These are phyloP conservation scores for Orthosia gracilis DNA, from an alignment of 2,888 invertebrate genomes.

Conservation along the genomic window DNA sequence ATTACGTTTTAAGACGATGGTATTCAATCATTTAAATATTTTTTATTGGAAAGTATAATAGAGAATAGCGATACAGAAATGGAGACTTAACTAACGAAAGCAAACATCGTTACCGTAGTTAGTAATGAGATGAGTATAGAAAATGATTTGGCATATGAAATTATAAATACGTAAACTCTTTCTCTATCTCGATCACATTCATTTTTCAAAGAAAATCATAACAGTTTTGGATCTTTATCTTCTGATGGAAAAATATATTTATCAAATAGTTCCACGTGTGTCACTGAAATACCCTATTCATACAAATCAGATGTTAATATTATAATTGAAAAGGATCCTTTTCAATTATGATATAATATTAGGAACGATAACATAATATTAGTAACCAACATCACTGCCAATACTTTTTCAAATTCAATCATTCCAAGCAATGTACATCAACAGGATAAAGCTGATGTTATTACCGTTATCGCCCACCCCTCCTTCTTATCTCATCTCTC, in stretches of 20 bases:
- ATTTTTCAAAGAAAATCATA: neutral
- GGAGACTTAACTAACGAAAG: slow-evolving; percentile 1
- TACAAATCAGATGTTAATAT: slow-evolving; percentile 7
- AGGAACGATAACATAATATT: neutral
- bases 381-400: neutral
- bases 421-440: neutral
- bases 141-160: neutral
- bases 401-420: neutral
- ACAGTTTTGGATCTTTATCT: slow-evolving; percentile 3
- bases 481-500: no score
- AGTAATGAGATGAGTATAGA: slow-evolving; percentile 1
- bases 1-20: neutral
- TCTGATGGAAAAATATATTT: slow-evolving; percentile 4
- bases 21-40: slow-evolving; percentile 6
- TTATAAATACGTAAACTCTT: slow-evolving; percentile 1
- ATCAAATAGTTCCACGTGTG: slow-evolving; percentile 12
- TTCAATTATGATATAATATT: no score
- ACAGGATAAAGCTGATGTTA: no score
- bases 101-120: neutral
- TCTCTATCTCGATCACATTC: neutral
- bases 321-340: neutral
- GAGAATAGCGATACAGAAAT: neutral
- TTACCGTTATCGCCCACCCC: no score
- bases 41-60: neutral
- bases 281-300: slow-evolving; percentile 11